Percentiles rank a stretch among this genome's conserved stretches.
Evolutionary conservation across 1,140 invertebrate species (phyloP).

Genomic region (Luehdorfia chinensis): DNA sequence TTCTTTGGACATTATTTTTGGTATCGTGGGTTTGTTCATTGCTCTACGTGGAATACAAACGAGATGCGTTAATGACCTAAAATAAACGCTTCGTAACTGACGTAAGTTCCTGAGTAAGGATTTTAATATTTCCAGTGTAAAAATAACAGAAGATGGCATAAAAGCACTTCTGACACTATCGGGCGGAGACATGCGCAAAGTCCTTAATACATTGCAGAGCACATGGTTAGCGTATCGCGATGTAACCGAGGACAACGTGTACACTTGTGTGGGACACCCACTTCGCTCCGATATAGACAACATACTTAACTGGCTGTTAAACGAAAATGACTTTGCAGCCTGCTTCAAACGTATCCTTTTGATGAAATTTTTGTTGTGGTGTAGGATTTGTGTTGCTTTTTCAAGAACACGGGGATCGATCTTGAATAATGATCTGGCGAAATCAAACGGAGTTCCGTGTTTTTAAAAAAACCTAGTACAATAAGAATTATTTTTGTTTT

Average conservation of each 20-base stretch:
- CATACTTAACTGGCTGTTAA: slow-evolving; percentile 93
- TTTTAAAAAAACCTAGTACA: too few relatives aligned
- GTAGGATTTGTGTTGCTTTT: too few relatives aligned
- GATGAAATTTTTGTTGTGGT: neutral
- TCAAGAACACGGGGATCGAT: neutral
- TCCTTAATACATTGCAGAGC: slow-evolving; percentile 97
- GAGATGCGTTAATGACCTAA: too few relatives aligned
- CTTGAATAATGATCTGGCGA: too few relatives aligned
- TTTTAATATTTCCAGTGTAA: slow-evolving; percentile 79
- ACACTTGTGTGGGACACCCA: slow-evolving; percentile 97
- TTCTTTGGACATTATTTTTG: too few relatives aligned
- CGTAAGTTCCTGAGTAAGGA: too few relatives aligned
- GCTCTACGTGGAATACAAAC: too few relatives aligned
- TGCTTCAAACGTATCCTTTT: slow-evolving; percentile 91
- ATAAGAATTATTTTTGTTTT: too few relatives aligned
- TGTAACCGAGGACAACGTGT: slow-evolving; percentile 95
- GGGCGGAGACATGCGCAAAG: slow-evolving; percentile 98
- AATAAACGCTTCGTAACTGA: too few relatives aligned
- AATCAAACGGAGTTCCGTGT: too few relatives aligned
- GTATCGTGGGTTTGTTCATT: too few relatives aligned
- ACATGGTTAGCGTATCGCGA: slow-evolving; percentile 91
- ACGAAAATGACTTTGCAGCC: slow-evolving; percentile 86
- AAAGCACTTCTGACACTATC: slow-evolving; percentile 93
- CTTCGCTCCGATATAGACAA: slow-evolving; percentile 92
- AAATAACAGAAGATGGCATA: slow-evolving; percentile 93